A percentile compares a stretch with the other conserved stretches of the same genome.
Conservation (phyloP, 37 sponge, comb jelly and placozoan genomes). For the Tethya wilhelma region DNA sequence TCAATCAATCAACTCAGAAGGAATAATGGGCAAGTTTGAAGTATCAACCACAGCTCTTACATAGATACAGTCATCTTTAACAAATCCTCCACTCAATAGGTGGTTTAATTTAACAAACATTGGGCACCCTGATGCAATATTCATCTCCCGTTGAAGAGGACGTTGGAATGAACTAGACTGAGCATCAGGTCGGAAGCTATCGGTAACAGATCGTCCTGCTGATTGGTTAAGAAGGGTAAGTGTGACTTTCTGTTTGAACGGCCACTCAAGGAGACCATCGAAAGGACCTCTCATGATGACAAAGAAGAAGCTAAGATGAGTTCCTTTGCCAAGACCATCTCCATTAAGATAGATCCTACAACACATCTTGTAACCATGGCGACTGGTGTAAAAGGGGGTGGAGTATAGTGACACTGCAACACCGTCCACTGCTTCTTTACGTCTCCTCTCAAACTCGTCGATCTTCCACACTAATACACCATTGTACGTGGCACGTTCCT, state of each 20-base stretch:
- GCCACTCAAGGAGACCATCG: constrained; percentile 76
- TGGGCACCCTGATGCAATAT: constrained; percentile 82
- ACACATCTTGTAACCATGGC: constrained; percentile 84
- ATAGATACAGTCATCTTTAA: constrained; percentile 76
- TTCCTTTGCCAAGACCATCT: constrained; percentile 72
- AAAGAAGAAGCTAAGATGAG: constrained; percentile 79
- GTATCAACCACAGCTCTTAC: constrained; percentile 55
- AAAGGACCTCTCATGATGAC: constrained; percentile 75
- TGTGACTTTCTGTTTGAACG: constrained; percentile 78
- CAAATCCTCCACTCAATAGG: constrained; percentile 51
- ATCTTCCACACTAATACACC: constrained; percentile 78
- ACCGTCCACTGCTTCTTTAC: constrained; percentile 65
- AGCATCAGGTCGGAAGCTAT: constrained; percentile 73
- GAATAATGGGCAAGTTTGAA: constrained; percentile 19
- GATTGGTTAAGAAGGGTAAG: constrained; percentile 67
- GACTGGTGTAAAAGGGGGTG: constrained; percentile 72
- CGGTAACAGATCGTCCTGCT: constrained; percentile 46
- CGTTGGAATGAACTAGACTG: constrained; percentile 62
- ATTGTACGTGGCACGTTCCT: constrained; percentile 70
- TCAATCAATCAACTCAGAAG: no score
- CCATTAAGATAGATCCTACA: constrained; percentile 76
- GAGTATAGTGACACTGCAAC: constrained; percentile 72
- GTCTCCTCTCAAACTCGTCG: constrained; percentile 57
- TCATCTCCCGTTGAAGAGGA: constrained; percentile 73
- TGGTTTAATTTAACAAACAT: constrained; percentile 57